These are phyloP conservation scores for Anneissia japonica DNA, from an alignment of 35 echinoderm and acorn worm species.

Conservation along the genomic window DNA sequence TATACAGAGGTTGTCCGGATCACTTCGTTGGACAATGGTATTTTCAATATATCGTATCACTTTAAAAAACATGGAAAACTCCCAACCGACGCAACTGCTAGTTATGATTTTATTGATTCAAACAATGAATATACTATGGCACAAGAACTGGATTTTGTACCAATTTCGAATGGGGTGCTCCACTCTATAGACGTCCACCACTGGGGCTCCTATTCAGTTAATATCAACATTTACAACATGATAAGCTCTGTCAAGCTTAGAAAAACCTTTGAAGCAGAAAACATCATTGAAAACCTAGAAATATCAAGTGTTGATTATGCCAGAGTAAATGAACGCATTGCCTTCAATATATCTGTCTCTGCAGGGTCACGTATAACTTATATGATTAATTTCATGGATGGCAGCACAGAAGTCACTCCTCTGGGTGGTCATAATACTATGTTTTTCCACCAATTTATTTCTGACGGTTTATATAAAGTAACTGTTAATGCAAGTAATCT, in stretches of 20 bases:
- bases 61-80: neutral
- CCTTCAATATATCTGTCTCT: neutral
- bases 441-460: neutral
- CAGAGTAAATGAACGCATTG: neutral
- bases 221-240: neutral
- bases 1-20: neutral
- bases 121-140: neutral
- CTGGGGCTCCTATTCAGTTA: neutral
- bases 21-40: neutral
- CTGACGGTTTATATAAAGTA: neutral
- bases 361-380: neutral
- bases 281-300: neutral
- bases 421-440: too few species aligned
- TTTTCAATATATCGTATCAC: neutral
- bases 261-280: neutral
- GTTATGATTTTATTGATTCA: neutral
- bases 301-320: neutral
- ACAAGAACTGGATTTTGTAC: neutral
- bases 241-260: neutral
- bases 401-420: neutral
- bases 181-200: neutral
- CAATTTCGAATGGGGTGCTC: neutral
- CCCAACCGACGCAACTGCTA: neutral
- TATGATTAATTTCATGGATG: neutral
- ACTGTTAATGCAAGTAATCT: neutral